Percentiles rank a stretch among this genome's conserved stretches.
phyloP scores from a whole-genome alignment of 2,888 invertebrate genomes.

The Drosophila borborema region DNA sequence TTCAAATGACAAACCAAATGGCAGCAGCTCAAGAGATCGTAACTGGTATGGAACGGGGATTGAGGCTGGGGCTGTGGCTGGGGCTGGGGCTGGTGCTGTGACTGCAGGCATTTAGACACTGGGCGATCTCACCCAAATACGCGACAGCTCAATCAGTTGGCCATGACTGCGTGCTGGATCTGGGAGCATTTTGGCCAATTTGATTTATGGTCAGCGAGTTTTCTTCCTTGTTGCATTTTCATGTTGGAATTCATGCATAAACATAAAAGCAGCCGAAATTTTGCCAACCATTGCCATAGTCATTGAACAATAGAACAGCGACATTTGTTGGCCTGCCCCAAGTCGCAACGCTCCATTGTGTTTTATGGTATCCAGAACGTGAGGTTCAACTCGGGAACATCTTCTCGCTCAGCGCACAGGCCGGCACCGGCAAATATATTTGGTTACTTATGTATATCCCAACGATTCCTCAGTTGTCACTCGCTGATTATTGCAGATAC shows the following conservation, averaged over 20 bases:
- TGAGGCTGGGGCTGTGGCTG: constrained; percentile 11
- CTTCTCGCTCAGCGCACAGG: constrained; percentile 36
- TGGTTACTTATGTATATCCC: constrained; percentile 20
- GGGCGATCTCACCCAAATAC: constrained; percentile 77
- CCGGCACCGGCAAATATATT: constrained; percentile 29
- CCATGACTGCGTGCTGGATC: constrained; percentile 73
- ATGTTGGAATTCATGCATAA: constrained; percentile 79
- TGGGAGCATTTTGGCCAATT: constrained; percentile 63
- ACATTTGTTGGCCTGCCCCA: constrained; percentile 41
- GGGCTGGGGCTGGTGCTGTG: constrained; percentile 6
- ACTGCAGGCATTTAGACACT: constrained; percentile 60
- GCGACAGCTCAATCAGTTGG: constrained; percentile 80
- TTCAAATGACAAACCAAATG: constrained; percentile 66
- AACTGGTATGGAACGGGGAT: constrained; percentile 11
- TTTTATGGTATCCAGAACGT: constrained; percentile 73
- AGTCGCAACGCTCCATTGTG: constrained; percentile 71
- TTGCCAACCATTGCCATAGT: constrained; percentile 47
- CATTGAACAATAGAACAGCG: constrained; percentile 73
- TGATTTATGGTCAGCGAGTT: constrained; percentile 68
- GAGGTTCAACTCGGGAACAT: constrained; percentile 66
- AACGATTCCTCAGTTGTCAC: constrained; percentile 50
- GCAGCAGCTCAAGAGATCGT: constrained; percentile 28
- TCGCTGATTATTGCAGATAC: constrained; percentile 35
- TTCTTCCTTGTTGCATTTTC: constrained; percentile 76
- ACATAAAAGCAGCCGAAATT: constrained; percentile 77